Conservation (phyloP, 2,888 invertebrate species). For the Acheta domesticus region DNA sequence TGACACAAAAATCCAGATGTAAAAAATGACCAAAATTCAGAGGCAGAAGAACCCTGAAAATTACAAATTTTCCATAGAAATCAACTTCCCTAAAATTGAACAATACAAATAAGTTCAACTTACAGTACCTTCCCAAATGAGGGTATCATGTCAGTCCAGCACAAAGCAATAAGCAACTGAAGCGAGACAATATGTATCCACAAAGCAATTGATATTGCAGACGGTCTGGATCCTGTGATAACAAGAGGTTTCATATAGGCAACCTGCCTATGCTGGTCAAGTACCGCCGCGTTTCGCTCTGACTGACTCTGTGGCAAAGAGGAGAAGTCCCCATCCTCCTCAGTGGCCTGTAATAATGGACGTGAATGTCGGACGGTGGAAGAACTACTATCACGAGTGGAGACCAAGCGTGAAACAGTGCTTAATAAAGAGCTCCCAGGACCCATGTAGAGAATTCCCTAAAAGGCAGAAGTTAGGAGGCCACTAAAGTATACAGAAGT, state of each 20-base stretch:
- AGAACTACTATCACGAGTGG: slow-evolving; percentile 49
- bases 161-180: slow-evolving; percentile 48
- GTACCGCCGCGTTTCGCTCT: background rate
- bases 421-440: slow-evolving; percentile 42
- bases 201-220: slow-evolving; percentile 46
- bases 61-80: background rate
- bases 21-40: slow-evolving; percentile 43
- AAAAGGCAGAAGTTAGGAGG: slow-evolving; percentile 18
- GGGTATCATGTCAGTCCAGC: slow-evolving; percentile 55
- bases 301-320: slow-evolving; percentile 11
- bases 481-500: background rate
- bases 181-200: slow-evolving; percentile 52
- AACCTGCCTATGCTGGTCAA: slow-evolving; percentile 22
- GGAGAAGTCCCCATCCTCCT: slow-evolving; percentile 42
- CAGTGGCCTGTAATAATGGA: slow-evolving; percentile 45
- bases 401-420: slow-evolving; percentile 54
- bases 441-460: slow-evolving; percentile 24
- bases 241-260: slow-evolving; percentile 25
- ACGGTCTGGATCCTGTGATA: background rate
- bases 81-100: background rate
- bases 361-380: slow-evolving; percentile 42
- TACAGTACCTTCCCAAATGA: slow-evolving; percentile 52
- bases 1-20: slow-evolving; percentile 45
- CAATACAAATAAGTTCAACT: background rate
- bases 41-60: slow-evolving; percentile 42